Base-by-base conservation (phyloP, 2,797 vertebrate genomes). In the Monodelphis domestica region DNA sequence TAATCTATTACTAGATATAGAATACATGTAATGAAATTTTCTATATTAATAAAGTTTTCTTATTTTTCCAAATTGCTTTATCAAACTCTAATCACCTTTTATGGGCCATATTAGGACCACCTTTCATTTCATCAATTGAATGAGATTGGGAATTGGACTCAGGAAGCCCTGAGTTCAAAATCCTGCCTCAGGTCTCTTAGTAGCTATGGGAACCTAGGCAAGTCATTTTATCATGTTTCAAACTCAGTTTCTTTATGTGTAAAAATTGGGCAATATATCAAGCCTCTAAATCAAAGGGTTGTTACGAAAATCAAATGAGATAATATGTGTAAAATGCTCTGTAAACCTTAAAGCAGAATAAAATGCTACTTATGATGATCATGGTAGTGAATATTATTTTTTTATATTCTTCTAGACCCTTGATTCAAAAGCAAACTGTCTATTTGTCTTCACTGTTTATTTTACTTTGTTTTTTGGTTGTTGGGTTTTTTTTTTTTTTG, bases 311-410 rank as follows among this genome's bases (percentile, higher is more conserved):
- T 26, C 21, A 45, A 45, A 78, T 7, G 17, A 70, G 17, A 26
- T 45, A 24, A 78, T 14, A 26, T 78, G 21, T 78, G 38, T 11
- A 26, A 15, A 78, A 26, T 45, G 38, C 21, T 78, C 45, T 45
- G 38, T 78, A 78, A 78, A 78, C 21, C 38, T 78, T 45, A 45
- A 78, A 78, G 3, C 38, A 70, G 38, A 24, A 78, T 78, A 56
- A 78, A 78, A 45, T 45, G 21, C 70, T 45, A 45, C 7, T 45
- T 78, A 45, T 45, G 5, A 24, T 10, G 38, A 38, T 29, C 26
- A 94, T 56, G 28, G 26, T 90, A 89, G 89, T 54, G 2, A 70
- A 89, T 63, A 50, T 45, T 5, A 54, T 50, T 93, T 94, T 51
- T 70, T 91, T 90, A 91, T 9, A 84, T 92, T 26, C 91, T 17